These are phyloP conservation scores for Bos taurus DNA, from an alignment of 2,113 vertebrate species.

Conservation along the genomic window ARS-UCD2.0 NC_037342.1:33227501-33228000, in stretches of 20 bases:
- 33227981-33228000: too few relatives aligned
- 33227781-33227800: background rate
- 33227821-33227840: background rate
- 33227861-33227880: too few relatives aligned
- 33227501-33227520: background rate
- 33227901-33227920: too few relatives aligned
- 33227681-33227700: background rate
- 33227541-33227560: background rate
- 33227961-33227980: too few relatives aligned
- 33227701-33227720: background rate
- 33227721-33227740: background rate
- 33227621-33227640: background rate
- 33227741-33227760: background rate
- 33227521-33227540: background rate
- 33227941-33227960: too few relatives aligned
- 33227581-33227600: background rate
- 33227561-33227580: background rate
- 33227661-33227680: background rate
- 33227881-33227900: too few relatives aligned
- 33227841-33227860: background rate
- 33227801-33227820: background rate
- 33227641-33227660: background rate
- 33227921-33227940: too few relatives aligned
- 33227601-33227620: background rate
- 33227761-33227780: background rate